Evolutionary conservation across 2,797 vertebrate species (phyloP), one percentile per base, ranked within the genome.

Genomic region (Nothura maculosa): DNA sequence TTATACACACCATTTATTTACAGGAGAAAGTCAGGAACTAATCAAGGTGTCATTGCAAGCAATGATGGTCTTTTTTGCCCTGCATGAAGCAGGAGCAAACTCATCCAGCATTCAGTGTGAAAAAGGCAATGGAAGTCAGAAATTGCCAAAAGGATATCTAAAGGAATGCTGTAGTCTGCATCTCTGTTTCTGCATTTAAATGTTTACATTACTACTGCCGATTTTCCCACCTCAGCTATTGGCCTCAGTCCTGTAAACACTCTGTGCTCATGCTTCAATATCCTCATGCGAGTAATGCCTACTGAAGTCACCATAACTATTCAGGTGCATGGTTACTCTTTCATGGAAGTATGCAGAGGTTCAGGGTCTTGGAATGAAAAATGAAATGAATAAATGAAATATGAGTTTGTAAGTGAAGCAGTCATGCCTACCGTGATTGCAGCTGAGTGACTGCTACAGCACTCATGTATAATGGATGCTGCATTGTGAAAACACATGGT

Each of bases 391-490:
- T 84, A 86, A 87, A 91, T 85, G 81, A 94, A 92, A 83, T 60
- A 85, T 30, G 79, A 93, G 36, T 89, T 95, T 79, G 52, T 69
- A 87, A 87, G 79, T 50, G 82, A 87, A 91, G 86, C 55, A 93
- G 73, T 83, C 89, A 34, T 89, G 76, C 84, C 93, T 93, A 63
- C 85, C 57, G 73, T 73, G 81, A 83, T 20, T 85, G 76, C 87
- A 92, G 92, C 79, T 87, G 72, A 88, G 81, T 0, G 0, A 73
- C 66, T 93, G 84, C 89, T 91, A 64, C 81, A 66, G 69, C 52
- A 43, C 72, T 96, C 81, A 95, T 93, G 90, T 90, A 93, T 96
- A 96, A 94, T 93, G 89, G 90, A 94, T 96, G 74, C 22, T 6
- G 11, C 4, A 1, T 66, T 90, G 58, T 89, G 69, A 83, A 89